phyloP scores from a whole-genome alignment of 2,888 invertebrate genomes.

The Schizotus pectinicornis region DNA sequence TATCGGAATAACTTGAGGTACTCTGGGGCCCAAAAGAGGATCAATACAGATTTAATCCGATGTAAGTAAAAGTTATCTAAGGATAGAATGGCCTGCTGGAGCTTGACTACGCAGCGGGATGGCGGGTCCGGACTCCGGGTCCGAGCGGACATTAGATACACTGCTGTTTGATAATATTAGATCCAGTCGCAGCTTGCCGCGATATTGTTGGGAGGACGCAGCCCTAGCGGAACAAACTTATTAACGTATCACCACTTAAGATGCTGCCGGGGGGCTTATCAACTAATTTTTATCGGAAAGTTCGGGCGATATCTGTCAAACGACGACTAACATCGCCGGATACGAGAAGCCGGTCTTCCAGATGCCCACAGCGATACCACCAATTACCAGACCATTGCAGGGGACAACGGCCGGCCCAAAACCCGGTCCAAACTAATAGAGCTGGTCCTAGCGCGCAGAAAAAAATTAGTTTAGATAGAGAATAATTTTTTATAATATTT shows the following conservation, averaged over 20 bases:
- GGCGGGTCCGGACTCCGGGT: slow-evolving; percentile 21
- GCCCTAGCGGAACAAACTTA: slow-evolving; percentile 18
- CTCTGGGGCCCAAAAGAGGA: slow-evolving; percentile 33
- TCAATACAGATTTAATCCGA: slow-evolving; percentile 42
- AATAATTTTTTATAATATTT: too few relatives aligned
- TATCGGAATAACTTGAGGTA: slow-evolving; percentile 33
- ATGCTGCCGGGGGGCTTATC: too few relatives aligned
- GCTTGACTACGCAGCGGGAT: slow-evolving; percentile 29
- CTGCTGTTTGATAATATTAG: slow-evolving; percentile 36
- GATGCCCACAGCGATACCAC: too few relatives aligned
- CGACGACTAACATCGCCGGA: too few relatives aligned
- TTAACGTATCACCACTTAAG: slow-evolving; percentile 7
- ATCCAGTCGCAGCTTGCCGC: slow-evolving; percentile 34
- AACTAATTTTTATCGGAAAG: too few relatives aligned
- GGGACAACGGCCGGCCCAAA: too few relatives aligned
- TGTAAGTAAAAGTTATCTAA: slow-evolving; percentile 40
- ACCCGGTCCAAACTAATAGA: too few relatives aligned
- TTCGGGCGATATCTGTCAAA: too few relatives aligned
- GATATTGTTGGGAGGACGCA: slow-evolving; percentile 24
- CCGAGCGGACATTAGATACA: slow-evolving; percentile 32
- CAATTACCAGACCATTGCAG: too few relatives aligned
- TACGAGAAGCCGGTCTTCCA: too few relatives aligned
- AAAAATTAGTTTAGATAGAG: too few relatives aligned
- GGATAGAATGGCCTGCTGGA: slow-evolving; percentile 34
- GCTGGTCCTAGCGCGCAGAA: too few relatives aligned